These are phyloP conservation scores for Andricus quercusramuli DNA, from an alignment of 2,888 invertebrate species.

Conservation along the genomic window DNA sequence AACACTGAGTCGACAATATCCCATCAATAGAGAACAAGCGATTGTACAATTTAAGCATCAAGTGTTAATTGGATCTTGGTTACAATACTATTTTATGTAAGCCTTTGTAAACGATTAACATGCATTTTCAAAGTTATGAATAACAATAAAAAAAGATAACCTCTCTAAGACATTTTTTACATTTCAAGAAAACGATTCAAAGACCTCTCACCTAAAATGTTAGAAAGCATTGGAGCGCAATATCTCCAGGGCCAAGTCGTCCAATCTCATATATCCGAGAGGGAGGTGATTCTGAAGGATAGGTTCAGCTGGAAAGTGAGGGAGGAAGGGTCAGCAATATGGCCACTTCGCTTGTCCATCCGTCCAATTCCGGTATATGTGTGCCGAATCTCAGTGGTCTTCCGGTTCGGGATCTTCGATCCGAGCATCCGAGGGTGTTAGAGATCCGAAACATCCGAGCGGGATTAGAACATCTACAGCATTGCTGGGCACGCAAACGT, in stretches of 20 bases:
- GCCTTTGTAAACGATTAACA: not conserved
- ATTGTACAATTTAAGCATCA: constrained; percentile 3
- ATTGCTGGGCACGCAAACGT: constrained; percentile 15
- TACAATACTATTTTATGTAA: not conserved
- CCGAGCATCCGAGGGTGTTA: not conserved
- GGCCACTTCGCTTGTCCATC: constrained; percentile 30
- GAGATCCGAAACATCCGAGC: constrained; percentile 26
- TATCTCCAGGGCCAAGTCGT: constrained; percentile 46
- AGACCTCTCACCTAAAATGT: constrained; percentile 40
- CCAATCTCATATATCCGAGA: constrained; percentile 43
- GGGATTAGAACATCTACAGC: constrained; percentile 23
- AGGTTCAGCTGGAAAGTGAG: constrained; percentile 22
- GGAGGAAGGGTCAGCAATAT: constrained; percentile 36
- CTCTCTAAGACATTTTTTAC: not conserved
- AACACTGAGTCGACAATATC: constrained; percentile 48
- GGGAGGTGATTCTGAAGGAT: not conserved
- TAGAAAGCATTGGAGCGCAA: constrained; percentile 43
- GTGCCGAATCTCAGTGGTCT: constrained; percentile 29
- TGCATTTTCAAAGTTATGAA: not conserved
- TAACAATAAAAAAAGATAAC: not conserved
- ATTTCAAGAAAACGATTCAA: constrained; percentile 3
- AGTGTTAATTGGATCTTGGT: not conserved
- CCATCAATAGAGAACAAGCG: constrained; percentile 51
- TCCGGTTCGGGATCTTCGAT: constrained; percentile 43
- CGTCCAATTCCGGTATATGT: constrained; percentile 8